Conservation (phyloP, 2,113 vertebrate genomes). For the Struthidea cinerea region DNA sequence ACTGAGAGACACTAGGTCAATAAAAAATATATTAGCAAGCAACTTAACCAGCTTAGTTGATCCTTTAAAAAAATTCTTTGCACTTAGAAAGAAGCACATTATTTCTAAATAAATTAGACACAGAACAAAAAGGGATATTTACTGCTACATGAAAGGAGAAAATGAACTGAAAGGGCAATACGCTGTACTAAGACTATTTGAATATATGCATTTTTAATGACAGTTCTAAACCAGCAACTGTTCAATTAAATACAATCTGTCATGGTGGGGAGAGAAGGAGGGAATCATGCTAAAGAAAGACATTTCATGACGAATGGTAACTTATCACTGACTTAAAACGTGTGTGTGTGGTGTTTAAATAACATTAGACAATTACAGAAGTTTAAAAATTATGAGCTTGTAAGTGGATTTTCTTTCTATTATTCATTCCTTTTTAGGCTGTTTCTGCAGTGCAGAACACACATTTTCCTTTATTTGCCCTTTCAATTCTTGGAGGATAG, state of each 20-base stretch:
- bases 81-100: conserved; percentile 1
- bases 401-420: conserved; percentile 31
- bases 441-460: not conserved
- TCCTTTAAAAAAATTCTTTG: not conserved
- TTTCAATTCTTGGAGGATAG: conserved; percentile 22
- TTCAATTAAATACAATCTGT: conserved; percentile 74
- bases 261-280: conserved; percentile 13
- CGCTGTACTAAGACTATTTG: conserved; percentile 11
- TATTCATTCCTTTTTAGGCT: not conserved
- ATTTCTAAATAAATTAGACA: conserved; percentile 55
- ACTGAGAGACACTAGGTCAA: not conserved
- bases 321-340: conserved; percentile 12
- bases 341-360: conserved; percentile 1
- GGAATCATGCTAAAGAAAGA: not conserved
- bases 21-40: not conserved
- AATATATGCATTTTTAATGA: conserved; percentile 61
- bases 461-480: conserved; percentile 10
- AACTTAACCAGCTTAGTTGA: not conserved
- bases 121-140: conserved; percentile 32
- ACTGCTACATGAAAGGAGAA: conserved; percentile 44
- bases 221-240: conserved; percentile 62
- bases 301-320: conserved; percentile 21
- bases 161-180: conserved; percentile 40
- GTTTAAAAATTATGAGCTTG: conserved; percentile 6
- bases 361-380: not conserved